A percentile compares a stretch with the other conserved stretches of the same genome.
These are phyloP conservation scores for Bombylius discolor DNA, from an alignment of 2,888 invertebrate species.

Conservation along the genomic window DNA sequence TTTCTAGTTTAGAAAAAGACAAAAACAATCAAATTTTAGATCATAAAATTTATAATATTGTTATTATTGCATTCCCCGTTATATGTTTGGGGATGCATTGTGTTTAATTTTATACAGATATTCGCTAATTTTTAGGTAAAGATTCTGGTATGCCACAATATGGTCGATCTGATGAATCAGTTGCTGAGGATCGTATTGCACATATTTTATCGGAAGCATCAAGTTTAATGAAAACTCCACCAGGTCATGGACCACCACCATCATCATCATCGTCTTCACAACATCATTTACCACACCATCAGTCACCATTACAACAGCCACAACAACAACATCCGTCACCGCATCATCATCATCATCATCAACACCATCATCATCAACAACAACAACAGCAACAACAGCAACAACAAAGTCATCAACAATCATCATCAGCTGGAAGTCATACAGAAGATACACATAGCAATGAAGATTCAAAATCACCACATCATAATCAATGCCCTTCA, in stretches of 20 bases:
- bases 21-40: not conserved
- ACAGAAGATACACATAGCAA: constrained; percentile 60
- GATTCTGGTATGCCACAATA: constrained; percentile 70
- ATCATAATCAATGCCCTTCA: constrained; percentile 64
- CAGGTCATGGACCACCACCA: constrained; percentile 20
- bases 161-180: constrained; percentile 60
- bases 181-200: constrained; percentile 82
- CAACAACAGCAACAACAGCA: constrained; percentile 40
- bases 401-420: constrained; percentile 31
- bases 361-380: constrained; percentile 39
- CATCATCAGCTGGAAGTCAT: constrained; percentile 37
- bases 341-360: constrained; percentile 36
- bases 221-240: constrained; percentile 66
- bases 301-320: constrained; percentile 25
- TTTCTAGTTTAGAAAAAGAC: no score
- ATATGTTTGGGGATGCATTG: constrained; percentile 2
- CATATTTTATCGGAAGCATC: constrained; percentile 90
- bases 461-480: constrained; percentile 69
- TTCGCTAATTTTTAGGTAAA: constrained; percentile 21
- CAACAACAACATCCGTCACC: constrained; percentile 38
- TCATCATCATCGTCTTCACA: no score
- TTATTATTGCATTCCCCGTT: not conserved
- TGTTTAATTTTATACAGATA: constrained; percentile 13
- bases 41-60: not conserved
- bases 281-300: constrained; percentile 36